Base-by-base conservation (phyloP, 2,113 vertebrate genomes). In the Sorex fumeus region DNA sequence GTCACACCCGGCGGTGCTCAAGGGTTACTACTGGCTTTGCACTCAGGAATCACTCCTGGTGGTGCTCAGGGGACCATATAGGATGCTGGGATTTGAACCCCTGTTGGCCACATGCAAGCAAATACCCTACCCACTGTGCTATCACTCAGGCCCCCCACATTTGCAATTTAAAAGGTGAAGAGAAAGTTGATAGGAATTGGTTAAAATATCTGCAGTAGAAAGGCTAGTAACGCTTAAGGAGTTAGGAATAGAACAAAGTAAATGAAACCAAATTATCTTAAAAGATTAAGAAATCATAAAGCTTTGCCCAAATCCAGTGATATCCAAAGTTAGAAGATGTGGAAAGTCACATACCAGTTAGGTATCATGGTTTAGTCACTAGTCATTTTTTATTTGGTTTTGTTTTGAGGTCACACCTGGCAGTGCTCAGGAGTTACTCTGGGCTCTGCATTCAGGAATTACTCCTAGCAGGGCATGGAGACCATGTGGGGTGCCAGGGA, bases 231-330 rank as follows among this genome's bases (percentile, higher is more conserved):
- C 53, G 47, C 32, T 32, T 60, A 77, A 64, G n/a, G 69, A 91
- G 88, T 88, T 19, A 53, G 78, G 87, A 84, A 45, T 11, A 70
- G n/a, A 18, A 3, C 60, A 40, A 88, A 88, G 77, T 81, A 91
- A 90, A 89, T 69, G 69, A 75, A 70, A 27, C 27, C 9, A 34
- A 70, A 71, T 91, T 85, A 88, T 88, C 85, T 84, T n/a, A 53
- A 80, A 88, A 85, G 12, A n/a, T 74, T 74, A 84, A 75, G 25
- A 87, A 91, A 72, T 71, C 66, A 67, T n/a, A 72, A 21, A 87
- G 60, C 7, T 69, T 91, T 84, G 83, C 12, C 30, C 53, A 88
- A 86, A 88, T 3, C 19, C 13, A 75, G 75, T 43, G 30, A n/a
- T 53, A 18, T 43, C 84, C 66, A 75, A 82, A 78, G 53, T 45